Evolutionary conservation across 2,113 vertebrate species (phyloP), one percentile per base, ranked within the genome.

Genomic region (Erythrocebus patas): DNA sequence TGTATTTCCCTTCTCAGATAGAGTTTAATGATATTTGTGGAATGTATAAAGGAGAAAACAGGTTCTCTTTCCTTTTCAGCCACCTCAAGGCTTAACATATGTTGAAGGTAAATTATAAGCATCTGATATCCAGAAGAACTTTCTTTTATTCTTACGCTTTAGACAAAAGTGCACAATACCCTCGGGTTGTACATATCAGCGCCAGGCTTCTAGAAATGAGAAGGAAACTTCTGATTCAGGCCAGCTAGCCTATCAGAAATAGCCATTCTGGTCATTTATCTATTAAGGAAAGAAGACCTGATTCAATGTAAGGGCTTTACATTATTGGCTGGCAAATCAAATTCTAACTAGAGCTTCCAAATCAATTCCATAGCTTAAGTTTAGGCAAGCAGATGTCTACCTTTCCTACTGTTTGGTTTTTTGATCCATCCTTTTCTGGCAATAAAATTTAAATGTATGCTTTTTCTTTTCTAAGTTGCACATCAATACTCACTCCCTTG

Each of bases 211-310:
- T 59, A 95, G 52, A 96, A 95, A 73, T 20, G 55, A 96, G 82
- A 91, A 97, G 68, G 66, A 93, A 89, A 85, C 81, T 73, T 91
- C 57, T 72, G 86, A 66, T 38, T 90, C 25, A 66, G 45, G 38
- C 73, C 86, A 81, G 18, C 72, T 86, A 89, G n/a, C 79, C 73
- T 72, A 81, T 83, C 68, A 92, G 92, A 95, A 97, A 92, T n/a
- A 32, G 35, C 70, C 84, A 66, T 70, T n/a, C 68, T 81, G n/a
- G 20, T 76, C 57, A 52, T 82, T 90, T 89, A 95, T 83, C 68
- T 87, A 81, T 38, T 75, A 90, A 93, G n/a, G 5, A 48, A 17
- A n/a, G 35, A 35, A 79, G 45, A 14, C 57, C 38, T 18, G 23
- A 78, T 93, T 14, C 35, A 55, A 43, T 5, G 27, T 9, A 16